These are phyloP conservation scores for Pseudopipra pipra DNA, from an alignment of 2,113 vertebrate genomes.

Conservation along the genomic window DNA sequence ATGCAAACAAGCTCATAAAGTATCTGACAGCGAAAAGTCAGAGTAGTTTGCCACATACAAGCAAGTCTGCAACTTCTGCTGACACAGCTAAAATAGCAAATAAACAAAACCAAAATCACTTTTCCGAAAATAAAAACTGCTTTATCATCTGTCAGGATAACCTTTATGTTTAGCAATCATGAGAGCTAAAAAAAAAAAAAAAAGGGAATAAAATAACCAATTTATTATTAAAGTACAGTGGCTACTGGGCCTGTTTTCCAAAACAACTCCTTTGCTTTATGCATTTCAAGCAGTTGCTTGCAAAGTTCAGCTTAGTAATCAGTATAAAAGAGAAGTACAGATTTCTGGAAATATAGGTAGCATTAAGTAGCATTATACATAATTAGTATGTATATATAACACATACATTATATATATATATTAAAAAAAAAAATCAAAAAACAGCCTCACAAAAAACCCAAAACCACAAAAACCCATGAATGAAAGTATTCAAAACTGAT, in stretches of 20 bases:
- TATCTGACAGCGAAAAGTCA: background rate
- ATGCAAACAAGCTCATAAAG: background rate
- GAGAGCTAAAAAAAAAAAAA: background rate
- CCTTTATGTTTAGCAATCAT: background rate
- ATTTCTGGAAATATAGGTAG: background rate
- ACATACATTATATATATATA: background rate
- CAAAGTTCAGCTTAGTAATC: background rate
- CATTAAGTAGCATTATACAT: background rate
- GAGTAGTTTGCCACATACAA: background rate
- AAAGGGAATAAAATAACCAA: background rate
- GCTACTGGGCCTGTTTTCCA: background rate
- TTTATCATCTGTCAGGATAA: background rate
- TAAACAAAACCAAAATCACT: background rate
- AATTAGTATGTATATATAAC: background rate
- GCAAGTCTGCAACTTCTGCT: background rate
- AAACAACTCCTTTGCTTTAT: background rate
- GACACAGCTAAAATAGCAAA: background rate
- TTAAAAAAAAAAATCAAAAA: background rate
- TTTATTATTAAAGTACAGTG: background rate
- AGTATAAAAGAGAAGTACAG: background rate
- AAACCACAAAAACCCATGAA: background rate
- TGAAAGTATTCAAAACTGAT: background rate
- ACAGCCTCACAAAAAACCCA: background rate
- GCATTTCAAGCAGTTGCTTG: background rate
- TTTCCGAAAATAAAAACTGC: background rate